Evolutionary conservation across 2,797 vertebrate genomes (phyloP), one percentile per base, ranked within the genome.

Genomic region (Melopsittacus undulatus): DNA sequence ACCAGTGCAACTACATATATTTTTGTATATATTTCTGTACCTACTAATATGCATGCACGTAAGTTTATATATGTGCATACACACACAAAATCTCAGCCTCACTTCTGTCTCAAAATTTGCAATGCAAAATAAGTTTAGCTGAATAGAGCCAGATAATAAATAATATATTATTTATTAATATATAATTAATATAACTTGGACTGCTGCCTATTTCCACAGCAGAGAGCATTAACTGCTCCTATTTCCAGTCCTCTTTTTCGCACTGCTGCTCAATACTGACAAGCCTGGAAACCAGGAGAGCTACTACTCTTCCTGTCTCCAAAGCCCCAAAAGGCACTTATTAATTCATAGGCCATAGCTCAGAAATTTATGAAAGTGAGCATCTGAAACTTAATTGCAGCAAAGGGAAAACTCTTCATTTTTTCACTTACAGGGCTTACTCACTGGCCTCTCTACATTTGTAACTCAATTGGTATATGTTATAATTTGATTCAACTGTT

Each of bases 331-430:
- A 64, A 75, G 62, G 17, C 66, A 75, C 46, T 88, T 72, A 90
- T 80, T 92, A 91, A 92, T 88, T 95, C 85, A 90, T 43, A 93
- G 27, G 51, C 56, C 43, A 82, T 10, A 86, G 10, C 40, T 95
- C 48, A 91, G 74, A 88, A 82, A 90, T 61, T 94, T 69, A 88
- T 88, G 67, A 72, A 82, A 81, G 49, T 81, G 72, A 74, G 10
- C 80, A 90, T 56, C 18, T 75, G 29, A 86, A 82, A 87, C 22
- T 38, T 68, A 87, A 88, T 9, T 63, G 56, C 87, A 82, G 63
- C 29, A 81, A 75, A 78, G 8, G 38, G 79, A 89, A 73, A 59
- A 43, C 10, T 59, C 54, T 40, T 72, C 30, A 23, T 51, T 90
- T 90, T 95, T 52, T 83, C 13, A 62, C 49, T 78, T 68, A n/a